Conservation (phyloP, 2,888 invertebrate species). For the Volucella zonaria region DNA sequence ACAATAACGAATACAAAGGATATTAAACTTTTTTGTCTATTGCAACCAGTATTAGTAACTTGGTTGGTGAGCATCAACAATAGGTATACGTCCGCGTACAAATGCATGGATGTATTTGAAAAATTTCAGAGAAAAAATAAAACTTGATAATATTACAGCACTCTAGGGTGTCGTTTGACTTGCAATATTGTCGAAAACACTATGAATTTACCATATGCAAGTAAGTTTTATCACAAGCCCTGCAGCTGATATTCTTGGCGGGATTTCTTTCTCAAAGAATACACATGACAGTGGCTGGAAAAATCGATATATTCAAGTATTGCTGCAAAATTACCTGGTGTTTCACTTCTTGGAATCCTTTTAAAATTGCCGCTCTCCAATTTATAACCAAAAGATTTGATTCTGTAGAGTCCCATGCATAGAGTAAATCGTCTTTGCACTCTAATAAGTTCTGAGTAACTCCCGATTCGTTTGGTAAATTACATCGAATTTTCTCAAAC, state of each 20-base stretch:
- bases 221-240: constrained; percentile 38
- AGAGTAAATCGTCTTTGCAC: constrained; percentile 85
- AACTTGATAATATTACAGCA: constrained; percentile 9
- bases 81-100: background rate
- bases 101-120: background rate
- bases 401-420: constrained; percentile 85
- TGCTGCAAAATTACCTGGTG: constrained; percentile 82
- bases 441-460: constrained; percentile 85
- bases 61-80: background rate
- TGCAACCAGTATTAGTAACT: background rate
- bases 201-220: background rate
- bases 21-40: constrained; percentile 1
- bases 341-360: constrained; percentile 81
- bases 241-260: constrained; percentile 40
- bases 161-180: constrained; percentile 24
- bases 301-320: constrained; percentile 44
- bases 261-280: constrained; percentile 2
- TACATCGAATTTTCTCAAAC: constrained; percentile 84
- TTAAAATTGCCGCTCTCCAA: constrained; percentile 82
- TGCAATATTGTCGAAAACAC: constrained; percentile 1
- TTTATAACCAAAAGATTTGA: constrained; percentile 85
- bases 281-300: constrained; percentile 15
- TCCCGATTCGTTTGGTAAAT: constrained; percentile 83
- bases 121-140: constrained; percentile 17
- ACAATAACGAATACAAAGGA: background rate